Conservation (phyloP, 1,140 invertebrate species). For the Leptinotarsa lineolata region DNA sequence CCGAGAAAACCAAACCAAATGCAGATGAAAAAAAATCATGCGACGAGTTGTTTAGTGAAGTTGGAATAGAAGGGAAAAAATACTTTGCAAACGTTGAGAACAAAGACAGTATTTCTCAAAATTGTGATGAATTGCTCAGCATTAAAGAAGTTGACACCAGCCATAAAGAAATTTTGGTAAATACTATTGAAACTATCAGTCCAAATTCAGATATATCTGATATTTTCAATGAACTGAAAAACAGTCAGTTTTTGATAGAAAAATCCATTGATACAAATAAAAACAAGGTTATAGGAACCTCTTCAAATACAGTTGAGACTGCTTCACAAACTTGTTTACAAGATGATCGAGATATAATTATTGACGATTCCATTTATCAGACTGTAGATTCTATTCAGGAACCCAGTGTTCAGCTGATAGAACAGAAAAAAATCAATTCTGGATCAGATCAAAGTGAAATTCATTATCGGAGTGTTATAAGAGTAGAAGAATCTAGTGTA, state of each 20-base stretch:
- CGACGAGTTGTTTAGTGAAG: background rate
- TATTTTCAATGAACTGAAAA: no score
- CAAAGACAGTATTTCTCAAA: no score
- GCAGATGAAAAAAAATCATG: background rate
- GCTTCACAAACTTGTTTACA: background rate
- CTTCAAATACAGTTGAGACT: background rate
- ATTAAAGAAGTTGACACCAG: no score
- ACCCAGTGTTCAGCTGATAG: background rate
- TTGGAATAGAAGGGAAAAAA: no score
- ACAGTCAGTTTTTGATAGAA: no score
- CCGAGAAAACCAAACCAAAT: slow-evolving; percentile 8
- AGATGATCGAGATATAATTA: background rate
- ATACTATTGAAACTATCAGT: background rate
- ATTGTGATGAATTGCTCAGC: no score
- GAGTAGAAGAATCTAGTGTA: slow-evolving; percentile 42
- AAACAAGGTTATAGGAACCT: background rate
- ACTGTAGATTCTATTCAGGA: background rate
- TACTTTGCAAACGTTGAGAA: no score
- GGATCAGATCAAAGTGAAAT: slow-evolving; percentile 25
- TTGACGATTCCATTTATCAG: background rate
- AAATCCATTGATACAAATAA: no score
- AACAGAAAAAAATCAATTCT: background rate
- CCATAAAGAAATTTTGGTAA: no score
- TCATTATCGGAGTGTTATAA: slow-evolving; percentile 36
- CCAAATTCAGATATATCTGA: background rate